Conservation (phyloP, 2,888 invertebrate species). For the Spodoptera picta region DNA sequence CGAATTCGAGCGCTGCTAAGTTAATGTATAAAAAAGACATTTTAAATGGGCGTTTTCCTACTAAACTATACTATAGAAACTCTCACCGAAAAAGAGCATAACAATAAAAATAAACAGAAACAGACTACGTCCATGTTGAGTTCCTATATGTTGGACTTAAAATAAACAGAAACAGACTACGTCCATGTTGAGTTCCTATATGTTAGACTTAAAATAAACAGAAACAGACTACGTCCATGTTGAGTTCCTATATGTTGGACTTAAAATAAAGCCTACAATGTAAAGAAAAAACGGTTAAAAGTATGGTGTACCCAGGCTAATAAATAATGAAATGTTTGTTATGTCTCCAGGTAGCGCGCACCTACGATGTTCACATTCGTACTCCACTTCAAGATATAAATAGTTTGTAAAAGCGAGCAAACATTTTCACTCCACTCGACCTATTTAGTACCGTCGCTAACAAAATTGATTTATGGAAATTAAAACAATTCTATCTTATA, state of each 20-base stretch:
- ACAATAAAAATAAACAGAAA: too few relatives aligned
- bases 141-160: too few relatives aligned
- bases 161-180: too few relatives aligned
- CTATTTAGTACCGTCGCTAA: slow-evolving; percentile 42
- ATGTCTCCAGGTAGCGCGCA: slow-evolving; percentile 28
- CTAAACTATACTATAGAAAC: too few relatives aligned
- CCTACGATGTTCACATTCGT: slow-evolving; percentile 19
- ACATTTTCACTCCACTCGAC: slow-evolving; percentile 42
- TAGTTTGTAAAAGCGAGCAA: slow-evolving; percentile 43
- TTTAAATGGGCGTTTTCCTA: background rate
- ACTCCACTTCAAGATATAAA: slow-evolving; percentile 43
- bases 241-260: too few relatives aligned
- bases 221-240: too few relatives aligned
- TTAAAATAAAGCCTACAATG: too few relatives aligned
- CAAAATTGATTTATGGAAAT: slow-evolving; percentile 38
- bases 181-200: too few relatives aligned
- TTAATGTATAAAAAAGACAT: background rate
- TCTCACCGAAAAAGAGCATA: too few relatives aligned
- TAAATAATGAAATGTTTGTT: slow-evolving; percentile 5
- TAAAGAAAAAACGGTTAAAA: too few relatives aligned
- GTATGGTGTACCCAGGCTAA: background rate
- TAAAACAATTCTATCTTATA: slow-evolving; percentile 25
- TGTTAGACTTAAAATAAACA: too few relatives aligned
- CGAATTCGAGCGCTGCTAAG: slow-evolving; percentile 1
- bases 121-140: too few relatives aligned